Evolutionary conservation across 2,113 vertebrate species (phyloP).

Genomic region (Scortum barcoo): DNA sequence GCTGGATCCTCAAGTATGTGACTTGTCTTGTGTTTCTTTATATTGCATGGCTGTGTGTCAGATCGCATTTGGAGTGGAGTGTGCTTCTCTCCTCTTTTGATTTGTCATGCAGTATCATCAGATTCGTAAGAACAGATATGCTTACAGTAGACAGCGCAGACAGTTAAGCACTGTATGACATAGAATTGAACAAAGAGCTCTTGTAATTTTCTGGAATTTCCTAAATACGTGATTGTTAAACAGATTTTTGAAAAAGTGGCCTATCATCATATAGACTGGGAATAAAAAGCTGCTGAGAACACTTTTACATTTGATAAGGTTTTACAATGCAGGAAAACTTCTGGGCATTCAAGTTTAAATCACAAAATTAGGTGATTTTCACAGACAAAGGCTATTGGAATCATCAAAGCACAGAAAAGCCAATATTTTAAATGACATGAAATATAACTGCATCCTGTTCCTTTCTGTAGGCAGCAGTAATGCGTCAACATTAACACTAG

Average conservation of each 20-base stretch:
- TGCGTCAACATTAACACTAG: neutral
- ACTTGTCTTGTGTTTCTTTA: neutral
- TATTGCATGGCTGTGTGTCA: neutral
- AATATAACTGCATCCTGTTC: neutral
- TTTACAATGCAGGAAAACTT: neutral
- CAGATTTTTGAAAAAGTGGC: neutral
- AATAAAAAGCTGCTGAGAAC: neutral
- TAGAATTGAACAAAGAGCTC: neutral
- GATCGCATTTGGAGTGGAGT: slow-evolving; percentile 12
- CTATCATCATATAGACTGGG: neutral
- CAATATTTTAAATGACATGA: neutral
- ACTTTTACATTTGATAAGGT: neutral
- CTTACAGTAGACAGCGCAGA: neutral
- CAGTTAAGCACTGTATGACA: neutral
- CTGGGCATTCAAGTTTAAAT: neutral
- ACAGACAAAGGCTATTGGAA: neutral
- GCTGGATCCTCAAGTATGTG: slow-evolving; percentile 11
- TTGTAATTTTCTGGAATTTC: too few species aligned
- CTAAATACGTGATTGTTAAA: neutral
- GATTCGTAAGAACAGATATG: neutral
- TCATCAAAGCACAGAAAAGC: neutral
- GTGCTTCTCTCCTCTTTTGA: neutral
- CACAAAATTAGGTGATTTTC: neutral
- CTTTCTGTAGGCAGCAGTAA: slow-evolving; percentile 8
- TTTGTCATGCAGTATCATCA: neutral